Percentiles rank a stretch among this genome's conserved stretches.
Conservation (phyloP, 2,113 vertebrate genomes). For the Hippoglossus stenolepis region DNA sequence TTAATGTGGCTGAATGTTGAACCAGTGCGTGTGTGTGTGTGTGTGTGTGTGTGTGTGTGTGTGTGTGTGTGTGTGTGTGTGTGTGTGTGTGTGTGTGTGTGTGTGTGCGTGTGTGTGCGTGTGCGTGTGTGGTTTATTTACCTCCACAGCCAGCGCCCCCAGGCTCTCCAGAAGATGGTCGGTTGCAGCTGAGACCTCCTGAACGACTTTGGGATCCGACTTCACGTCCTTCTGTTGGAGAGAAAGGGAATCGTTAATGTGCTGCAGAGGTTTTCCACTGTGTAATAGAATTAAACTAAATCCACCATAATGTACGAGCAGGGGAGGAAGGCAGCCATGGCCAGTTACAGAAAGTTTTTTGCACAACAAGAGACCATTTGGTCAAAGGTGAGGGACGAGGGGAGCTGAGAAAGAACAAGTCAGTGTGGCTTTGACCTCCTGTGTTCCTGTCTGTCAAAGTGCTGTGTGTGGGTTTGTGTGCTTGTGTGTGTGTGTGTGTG, state of each 20-base stretch:
- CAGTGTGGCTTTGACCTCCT: conserved; percentile 20
- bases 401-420: conserved; percentile 38
- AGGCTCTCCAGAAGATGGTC: conserved; percentile 85
- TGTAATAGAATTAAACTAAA: background rate
- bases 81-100: background rate
- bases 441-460: conserved; percentile 38
- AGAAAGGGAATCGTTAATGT: conserved; percentile 9
- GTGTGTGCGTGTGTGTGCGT: background rate
- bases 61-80: background rate
- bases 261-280: background rate
- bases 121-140: conserved; percentile 62
- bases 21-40: too few species aligned
- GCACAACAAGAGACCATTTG: background rate
- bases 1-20: too few species aligned
- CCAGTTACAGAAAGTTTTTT: background rate
- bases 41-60: background rate
- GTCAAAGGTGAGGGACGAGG: conserved; percentile 24
- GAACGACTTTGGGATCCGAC: conserved; percentile 83
- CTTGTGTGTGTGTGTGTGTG: background rate
- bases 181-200: conserved; percentile 86
- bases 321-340: background rate
- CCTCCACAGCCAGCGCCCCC: conserved; percentile 86
- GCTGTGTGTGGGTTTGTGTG: background rate
- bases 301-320: background rate
- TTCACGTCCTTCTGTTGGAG: conserved; percentile 82